These are phyloP conservation scores for Lophotis ruficrista DNA, from an alignment of 2,113 vertebrate genomes.

Conservation along the genomic window DNA sequence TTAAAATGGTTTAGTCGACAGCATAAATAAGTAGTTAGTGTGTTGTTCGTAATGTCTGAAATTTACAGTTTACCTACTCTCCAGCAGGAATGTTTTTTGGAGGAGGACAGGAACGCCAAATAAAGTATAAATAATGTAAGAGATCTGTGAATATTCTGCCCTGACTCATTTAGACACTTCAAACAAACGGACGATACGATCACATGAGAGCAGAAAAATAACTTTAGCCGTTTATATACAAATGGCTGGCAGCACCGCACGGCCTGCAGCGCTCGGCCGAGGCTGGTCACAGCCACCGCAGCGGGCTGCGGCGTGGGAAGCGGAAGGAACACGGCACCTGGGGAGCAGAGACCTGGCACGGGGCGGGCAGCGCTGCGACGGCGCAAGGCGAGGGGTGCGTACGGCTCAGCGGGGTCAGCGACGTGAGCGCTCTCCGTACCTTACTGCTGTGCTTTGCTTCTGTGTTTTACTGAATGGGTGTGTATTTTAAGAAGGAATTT, in stretches of 20 bases:
- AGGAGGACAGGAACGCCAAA: neutral
- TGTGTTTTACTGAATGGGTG: accelerated
- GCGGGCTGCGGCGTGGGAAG: accelerated
- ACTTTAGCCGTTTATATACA: accelerated
- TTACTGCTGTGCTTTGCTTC: neutral
- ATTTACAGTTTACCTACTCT: neutral
- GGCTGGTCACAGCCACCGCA: accelerated
- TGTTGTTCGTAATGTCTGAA: neutral
- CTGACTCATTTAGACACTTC: neutral
- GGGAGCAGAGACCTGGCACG: neutral
- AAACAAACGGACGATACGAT: accelerated
- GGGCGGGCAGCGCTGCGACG: neutral
- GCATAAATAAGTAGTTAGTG: neutral
- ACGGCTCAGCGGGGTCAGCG: neutral
- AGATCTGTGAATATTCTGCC: neutral
- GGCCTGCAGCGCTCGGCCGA: neutral
- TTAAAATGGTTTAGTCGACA: neutral
- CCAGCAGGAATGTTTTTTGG: neutral
- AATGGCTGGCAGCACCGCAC: neutral
- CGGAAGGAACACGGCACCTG: accelerated
- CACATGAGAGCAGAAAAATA: accelerated
- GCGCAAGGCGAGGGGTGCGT: accelerated
- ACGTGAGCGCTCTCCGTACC: accelerated
- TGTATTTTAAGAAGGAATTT: neutral
- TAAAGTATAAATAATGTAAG: neutral